Percentiles rank a stretch among this genome's conserved stretches.
These are phyloP conservation scores for Haliaeetus vocifer DNA, from an alignment of 2,797 vertebrate genomes.

Conservation along the genomic window DNA sequence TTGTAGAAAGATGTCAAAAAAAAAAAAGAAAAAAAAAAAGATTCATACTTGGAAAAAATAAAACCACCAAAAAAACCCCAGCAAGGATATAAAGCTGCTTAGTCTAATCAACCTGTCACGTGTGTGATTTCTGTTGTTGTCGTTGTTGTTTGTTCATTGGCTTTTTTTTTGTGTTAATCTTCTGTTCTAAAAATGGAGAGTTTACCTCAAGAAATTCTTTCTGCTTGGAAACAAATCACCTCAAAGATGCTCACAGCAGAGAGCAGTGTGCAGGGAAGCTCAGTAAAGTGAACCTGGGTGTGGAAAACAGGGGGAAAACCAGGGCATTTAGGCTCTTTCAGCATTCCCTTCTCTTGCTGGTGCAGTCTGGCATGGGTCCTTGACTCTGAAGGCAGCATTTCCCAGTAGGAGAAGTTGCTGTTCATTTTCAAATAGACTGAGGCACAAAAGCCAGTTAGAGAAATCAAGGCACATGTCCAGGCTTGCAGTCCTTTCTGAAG, in stretches of 20 bases:
- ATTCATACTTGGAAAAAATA: background rate
- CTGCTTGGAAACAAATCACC: conserved; percentile 67
- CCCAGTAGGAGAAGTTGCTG: background rate
- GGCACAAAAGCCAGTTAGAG: background rate
- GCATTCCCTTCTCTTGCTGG: background rate
- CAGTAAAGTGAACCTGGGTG: background rate
- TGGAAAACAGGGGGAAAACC: background rate
- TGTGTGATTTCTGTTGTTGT: conserved; percentile 29
- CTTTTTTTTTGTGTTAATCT: background rate
- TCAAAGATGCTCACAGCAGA: background rate
- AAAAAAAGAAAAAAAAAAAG: background rate
- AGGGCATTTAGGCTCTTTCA: background rate
- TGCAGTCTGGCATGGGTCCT: background rate
- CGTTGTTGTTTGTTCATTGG: background rate
- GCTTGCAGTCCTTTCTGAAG: background rate
- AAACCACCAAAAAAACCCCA: background rate
- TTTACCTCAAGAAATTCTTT: conserved; percentile 75
- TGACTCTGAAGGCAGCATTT: background rate
- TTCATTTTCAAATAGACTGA: background rate
- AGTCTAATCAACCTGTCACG: background rate
- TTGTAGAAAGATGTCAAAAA: background rate
- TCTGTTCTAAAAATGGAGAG: conserved; percentile 64
- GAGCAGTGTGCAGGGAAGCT: conserved; percentile 10
- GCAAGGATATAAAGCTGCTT: conserved; percentile 16
- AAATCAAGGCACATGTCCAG: background rate